phyloP scores from a whole-genome alignment of 1,140 invertebrate species.

The Archegozetes longisetosus region DNA sequence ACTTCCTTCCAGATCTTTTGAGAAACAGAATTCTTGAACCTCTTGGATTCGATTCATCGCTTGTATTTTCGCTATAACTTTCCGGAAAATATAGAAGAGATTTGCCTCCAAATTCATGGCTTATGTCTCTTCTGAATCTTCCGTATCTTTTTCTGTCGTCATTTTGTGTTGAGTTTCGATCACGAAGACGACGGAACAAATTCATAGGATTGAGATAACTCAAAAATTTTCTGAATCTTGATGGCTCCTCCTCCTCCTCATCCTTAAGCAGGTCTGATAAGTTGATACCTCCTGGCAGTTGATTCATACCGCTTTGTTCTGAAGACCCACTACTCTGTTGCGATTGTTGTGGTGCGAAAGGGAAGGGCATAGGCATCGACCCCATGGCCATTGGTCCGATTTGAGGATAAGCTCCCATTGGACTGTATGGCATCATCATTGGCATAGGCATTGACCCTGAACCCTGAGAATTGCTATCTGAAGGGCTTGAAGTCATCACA shows the following conservation, averaged over 20 bases:
- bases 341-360: not conserved
- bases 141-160: slow-evolving; percentile 9
- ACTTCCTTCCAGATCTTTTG: not conserved
- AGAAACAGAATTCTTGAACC: not conserved
- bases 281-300: slow-evolving; percentile 11
- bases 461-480: not conserved
- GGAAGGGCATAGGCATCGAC: slow-evolving; percentile 4
- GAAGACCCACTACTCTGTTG: not conserved
- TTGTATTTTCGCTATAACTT: not conserved
- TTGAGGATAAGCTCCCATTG: slow-evolving; percentile 1
- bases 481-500: slow-evolving; percentile 1
- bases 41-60: slow-evolving; percentile 1
- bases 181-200: slow-evolving; percentile 15
- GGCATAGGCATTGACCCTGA: slow-evolving; percentile 4
- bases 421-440: slow-evolving; percentile 4
- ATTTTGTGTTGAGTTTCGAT: not conserved
- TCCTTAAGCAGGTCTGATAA: slow-evolving; percentile 7
- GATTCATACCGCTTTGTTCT: not conserved
- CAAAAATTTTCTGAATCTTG: slow-evolving; percentile 10
- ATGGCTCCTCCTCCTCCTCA: slow-evolving; percentile 12
- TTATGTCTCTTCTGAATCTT: not conserved
- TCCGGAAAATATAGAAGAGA: not conserved
- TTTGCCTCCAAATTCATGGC: not conserved
- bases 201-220: slow-evolving; percentile 17
- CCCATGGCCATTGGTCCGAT: slow-evolving; percentile 3